These are phyloP conservation scores for Odocoileus hemionus DNA, from an alignment of 2,113 vertebrate genomes.

Conservation along the genomic window DNA sequence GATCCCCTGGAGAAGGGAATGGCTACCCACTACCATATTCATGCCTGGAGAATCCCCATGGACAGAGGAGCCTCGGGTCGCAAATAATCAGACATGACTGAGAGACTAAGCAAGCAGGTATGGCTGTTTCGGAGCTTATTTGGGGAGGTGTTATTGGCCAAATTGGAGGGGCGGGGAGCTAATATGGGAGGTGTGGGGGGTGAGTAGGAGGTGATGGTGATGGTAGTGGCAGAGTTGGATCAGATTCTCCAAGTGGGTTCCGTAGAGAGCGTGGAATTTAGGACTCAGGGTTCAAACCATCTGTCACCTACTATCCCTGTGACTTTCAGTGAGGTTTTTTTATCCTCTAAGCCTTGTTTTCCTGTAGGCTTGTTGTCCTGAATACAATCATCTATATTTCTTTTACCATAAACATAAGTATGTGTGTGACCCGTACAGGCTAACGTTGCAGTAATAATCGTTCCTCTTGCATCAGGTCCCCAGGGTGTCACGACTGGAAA, in stretches of 20 bases:
- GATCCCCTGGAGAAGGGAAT: neutral
- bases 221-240: neutral
- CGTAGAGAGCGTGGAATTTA: neutral
- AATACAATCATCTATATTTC: neutral
- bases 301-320: neutral
- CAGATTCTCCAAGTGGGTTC: neutral
- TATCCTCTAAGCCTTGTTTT: neutral
- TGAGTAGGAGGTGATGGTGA: neutral
- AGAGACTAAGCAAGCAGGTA: neutral
- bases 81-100: neutral
- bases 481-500: neutral
- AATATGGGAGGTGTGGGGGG: neutral
- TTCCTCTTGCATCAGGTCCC: conserved; percentile 26
- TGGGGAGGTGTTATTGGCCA: neutral
- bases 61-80: neutral
- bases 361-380: neutral
- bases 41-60: neutral
- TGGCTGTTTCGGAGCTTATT: neutral
- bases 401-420: neutral
- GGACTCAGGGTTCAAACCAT: neutral
- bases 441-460: neutral
- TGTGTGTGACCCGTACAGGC: neutral
- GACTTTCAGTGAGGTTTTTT: conserved; percentile 1
- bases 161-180: neutral
- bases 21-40: neutral